A percentile compares a stretch with the other conserved stretches of the same genome.
Evolutionary conservation across 2,113 vertebrate genomes (phyloP).

Genomic region (Megalops atlanticus): DNA sequence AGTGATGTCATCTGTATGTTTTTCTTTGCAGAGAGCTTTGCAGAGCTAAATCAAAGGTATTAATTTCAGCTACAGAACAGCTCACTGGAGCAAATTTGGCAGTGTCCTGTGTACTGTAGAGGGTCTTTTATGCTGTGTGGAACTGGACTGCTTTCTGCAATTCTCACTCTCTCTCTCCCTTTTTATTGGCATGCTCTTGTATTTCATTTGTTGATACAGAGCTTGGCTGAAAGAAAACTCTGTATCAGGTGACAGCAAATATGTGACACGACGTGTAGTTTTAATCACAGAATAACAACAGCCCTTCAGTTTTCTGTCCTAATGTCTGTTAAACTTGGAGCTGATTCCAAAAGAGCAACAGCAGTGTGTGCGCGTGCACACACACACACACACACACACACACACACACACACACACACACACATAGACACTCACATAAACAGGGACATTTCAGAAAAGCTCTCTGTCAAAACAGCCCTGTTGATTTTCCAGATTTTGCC

Average conservation of each 20-base stretch:
- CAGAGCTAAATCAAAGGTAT: no score
- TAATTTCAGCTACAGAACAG: no score
- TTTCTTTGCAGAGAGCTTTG: no score
- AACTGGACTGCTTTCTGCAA: neutral
- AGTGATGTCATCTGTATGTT: no score
- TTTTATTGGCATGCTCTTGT: no score
- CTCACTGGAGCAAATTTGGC: no score
- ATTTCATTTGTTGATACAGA: neutral
- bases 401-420: neutral
- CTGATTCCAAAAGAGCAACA: neutral
- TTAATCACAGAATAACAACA: constrained; percentile 2
- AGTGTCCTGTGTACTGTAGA: no score
- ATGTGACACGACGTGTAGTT: neutral
- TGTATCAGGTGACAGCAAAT: neutral
- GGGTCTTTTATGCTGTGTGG: no score
- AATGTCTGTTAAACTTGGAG: neutral
- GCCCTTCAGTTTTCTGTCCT: neutral
- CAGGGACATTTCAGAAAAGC: neutral
- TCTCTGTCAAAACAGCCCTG: neutral
- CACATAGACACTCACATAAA: neutral
- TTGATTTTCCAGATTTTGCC: neutral
- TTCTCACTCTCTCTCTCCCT: neutral
- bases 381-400: neutral
- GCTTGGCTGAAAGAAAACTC: neutral
- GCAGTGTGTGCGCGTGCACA: no score